Base-by-base conservation (phyloP, 2,888 invertebrate genomes). In the Entomobrya proxima region DNA sequence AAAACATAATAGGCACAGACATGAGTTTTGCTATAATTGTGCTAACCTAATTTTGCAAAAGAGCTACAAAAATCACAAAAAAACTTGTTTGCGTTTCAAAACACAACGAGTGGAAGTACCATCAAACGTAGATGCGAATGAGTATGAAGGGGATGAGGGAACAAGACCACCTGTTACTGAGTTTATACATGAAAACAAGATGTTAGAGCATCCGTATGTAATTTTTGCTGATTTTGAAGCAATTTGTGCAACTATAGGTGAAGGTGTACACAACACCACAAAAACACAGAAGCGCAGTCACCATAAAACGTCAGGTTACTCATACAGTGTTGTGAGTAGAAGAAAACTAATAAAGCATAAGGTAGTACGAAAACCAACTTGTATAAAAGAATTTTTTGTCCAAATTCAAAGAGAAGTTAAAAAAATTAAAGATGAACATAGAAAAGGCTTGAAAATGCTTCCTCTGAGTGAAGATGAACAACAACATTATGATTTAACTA, bases 1-100 rank as follows among this genome's bases (percentile, higher is more conserved):
- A 15, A 77, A 67, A 32, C 21, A 15, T 27, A 72, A 55, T 32
- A 18, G 24, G 18, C 37, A 44, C 2, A 55, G 52, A 21, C 32
- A 58, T 18, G 35, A 52, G 11, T 77, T 84, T 52, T 84, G 84
- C n/a, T 84, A 84, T 40, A 77, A 69, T 24, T 84, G 84, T 77
- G 77, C 58, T 24, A 84, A 69, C 15, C 13, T 77, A 2, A 9
- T 61, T 27, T 2, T 18, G n/a, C 61, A 61, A 24, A 61, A 84
- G 58, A 55, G 27, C 5, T 82, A 15, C 24, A n/a, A 44, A 3
- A 21, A 35, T 9, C 83, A 83, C 27, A 30, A 27, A 21, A 3
- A 11, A 30, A 24, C 13, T 6, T 77, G 84, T 32, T n/a, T 21
- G 13, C 67, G 44, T 15, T 69, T 78, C 18, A 67, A 83, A 40